Percentiles rank a stretch among this genome's conserved stretches.
Evolutionary conservation across 2,888 invertebrate species (phyloP).

Genomic region (Trichopria drosophilae): DNA sequence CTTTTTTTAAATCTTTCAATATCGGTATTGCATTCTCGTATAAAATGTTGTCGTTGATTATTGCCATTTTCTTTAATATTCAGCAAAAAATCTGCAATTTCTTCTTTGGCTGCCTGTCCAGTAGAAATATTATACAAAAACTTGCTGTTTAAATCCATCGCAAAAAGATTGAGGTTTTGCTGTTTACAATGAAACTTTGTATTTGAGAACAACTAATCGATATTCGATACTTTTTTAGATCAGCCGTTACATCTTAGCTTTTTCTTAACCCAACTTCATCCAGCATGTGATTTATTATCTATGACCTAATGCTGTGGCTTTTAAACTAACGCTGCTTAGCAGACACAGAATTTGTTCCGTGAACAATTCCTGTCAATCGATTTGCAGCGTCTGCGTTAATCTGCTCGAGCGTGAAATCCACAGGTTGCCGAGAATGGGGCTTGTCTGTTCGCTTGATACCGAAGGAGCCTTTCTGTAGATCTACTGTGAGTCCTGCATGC

Average conservation of each 20-base stretch:
- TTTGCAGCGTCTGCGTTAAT: conserved; percentile 39
- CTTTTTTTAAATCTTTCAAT: conserved; percentile 16
- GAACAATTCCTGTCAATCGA: no score
- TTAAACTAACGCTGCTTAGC: no score
- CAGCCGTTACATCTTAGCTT: no score
- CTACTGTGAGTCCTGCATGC: conserved; percentile 41
- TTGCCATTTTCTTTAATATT: conserved; percentile 27
- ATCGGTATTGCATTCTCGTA: conserved; percentile 18
- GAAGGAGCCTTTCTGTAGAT: conserved; percentile 42
- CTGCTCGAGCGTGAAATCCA: conserved; percentile 38
- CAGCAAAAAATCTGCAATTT: conserved; percentile 29
- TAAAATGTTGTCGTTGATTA: conserved; percentile 15
- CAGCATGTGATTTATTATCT: no score
- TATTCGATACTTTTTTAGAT: no score
- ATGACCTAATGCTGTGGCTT: no score
- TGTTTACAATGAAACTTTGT: no score
- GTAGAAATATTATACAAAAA: conserved; percentile 21
- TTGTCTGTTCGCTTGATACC: conserved; percentile 43
- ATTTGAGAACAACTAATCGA: no score
- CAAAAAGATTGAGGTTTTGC: no score
- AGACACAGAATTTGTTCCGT: no score
- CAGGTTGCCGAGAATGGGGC: conserved; percentile 34
- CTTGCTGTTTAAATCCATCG: no score
- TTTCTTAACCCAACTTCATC: no score
- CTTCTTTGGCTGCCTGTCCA: conserved; percentile 11